Evolutionary conservation across 1,140 invertebrate genomes (phyloP).

Genomic region (Oppia nitens): DNA sequence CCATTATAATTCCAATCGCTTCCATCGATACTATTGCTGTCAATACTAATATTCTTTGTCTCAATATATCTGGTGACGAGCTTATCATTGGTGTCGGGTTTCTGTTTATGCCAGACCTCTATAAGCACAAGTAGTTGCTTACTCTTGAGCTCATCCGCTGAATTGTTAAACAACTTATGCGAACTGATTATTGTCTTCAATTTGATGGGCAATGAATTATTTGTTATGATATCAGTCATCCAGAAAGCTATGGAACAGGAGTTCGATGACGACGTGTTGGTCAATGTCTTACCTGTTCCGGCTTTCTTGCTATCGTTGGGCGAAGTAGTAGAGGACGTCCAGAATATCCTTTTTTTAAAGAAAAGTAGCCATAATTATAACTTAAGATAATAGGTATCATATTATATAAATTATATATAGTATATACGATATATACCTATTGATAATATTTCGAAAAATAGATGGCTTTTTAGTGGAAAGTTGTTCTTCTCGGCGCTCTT

Average conservation of each 20-base stretch:
- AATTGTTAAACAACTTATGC: not conserved
- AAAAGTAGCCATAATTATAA: too few relatives aligned
- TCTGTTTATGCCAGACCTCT: constrained; percentile 15
- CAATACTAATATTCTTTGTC: constrained; percentile 6
- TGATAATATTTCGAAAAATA: not conserved
- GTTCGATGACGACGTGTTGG: not conserved
- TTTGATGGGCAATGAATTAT: constrained; percentile 1
- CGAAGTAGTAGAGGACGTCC: too few relatives aligned
- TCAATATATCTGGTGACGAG: constrained; percentile 12
- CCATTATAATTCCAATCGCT: constrained; percentile 9
- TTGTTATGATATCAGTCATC: constrained; percentile 6
- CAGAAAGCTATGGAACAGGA: constrained; percentile 16
- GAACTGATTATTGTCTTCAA: not conserved
- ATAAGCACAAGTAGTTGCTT: constrained; percentile 6
- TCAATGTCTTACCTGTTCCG: too few relatives aligned
- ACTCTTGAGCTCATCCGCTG: not conserved
- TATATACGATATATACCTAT: not conserved
- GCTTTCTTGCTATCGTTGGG: too few relatives aligned
- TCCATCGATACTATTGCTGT: not conserved
- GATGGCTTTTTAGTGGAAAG: not conserved
- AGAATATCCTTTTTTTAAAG: too few relatives aligned
- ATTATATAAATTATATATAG: too few relatives aligned
- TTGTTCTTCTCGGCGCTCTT: not conserved
- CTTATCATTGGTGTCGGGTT: constrained; percentile 2
- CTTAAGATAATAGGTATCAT: too few relatives aligned